Conservation (phyloP, 2,888 invertebrate genomes). For the Drosophila flavopinicola region DNA sequence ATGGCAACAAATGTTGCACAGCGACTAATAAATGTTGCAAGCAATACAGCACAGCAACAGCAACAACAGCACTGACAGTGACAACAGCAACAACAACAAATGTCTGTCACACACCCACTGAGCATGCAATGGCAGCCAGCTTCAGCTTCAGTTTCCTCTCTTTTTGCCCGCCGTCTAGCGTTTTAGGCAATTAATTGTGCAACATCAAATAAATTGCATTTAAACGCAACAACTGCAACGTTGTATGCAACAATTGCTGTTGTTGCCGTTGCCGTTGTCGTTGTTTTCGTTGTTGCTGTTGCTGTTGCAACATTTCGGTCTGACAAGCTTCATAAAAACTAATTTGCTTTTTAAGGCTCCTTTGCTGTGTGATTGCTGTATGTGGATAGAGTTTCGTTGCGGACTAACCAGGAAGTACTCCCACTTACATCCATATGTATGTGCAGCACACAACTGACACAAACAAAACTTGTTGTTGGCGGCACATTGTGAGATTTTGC, state of each 20-base stretch:
- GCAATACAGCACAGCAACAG: constrained; percentile 32
- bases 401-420: constrained; percentile 44
- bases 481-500: constrained; percentile 8
- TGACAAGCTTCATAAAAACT: constrained; percentile 65
- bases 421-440: constrained; percentile 3
- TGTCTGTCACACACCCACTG: constrained; percentile 62
- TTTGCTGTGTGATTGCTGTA: constrained; percentile 19
- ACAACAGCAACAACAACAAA: constrained; percentile 35
- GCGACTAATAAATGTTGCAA: constrained; percentile 67
- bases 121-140: constrained; percentile 28
- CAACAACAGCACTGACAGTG: constrained; percentile 38
- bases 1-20: constrained; percentile 74
- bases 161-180: constrained; percentile 2
- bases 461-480: constrained; percentile 11
- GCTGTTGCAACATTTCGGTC: constrained; percentile 48
- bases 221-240: constrained; percentile 47
- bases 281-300: constrained; percentile 15
- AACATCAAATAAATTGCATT: constrained; percentile 79
- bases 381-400: constrained; percentile 5
- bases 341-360: constrained; percentile 60
- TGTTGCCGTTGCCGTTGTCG: constrained; percentile 23
- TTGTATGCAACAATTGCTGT: constrained; percentile 19
- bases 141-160: not conserved
- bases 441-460: not conserved
- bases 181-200: constrained; percentile 74